These are phyloP conservation scores for Drosophila mayri DNA, from an alignment of 1,140 invertebrate genomes.

Conservation along the genomic window DNA sequence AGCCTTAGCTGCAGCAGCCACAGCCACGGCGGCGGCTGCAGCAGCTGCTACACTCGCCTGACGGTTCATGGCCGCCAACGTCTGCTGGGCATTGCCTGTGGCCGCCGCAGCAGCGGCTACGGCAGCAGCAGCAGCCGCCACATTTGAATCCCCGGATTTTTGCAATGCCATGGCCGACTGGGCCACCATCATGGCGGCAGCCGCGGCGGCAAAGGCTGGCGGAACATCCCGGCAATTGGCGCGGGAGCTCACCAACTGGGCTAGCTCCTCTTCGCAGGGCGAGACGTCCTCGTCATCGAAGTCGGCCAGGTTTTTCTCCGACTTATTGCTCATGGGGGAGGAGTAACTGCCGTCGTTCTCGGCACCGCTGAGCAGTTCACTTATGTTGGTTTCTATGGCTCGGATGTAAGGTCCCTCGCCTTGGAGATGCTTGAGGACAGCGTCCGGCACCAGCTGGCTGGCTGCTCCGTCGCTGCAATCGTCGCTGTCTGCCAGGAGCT, in stretches of 20 bases:
- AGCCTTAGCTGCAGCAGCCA: constrained; percentile 58
- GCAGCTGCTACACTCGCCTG: constrained; percentile 72
- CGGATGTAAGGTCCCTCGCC: constrained; percentile 82
- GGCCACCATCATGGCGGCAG: constrained; percentile 78
- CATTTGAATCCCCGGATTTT: constrained; percentile 72
- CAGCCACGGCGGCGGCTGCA: constrained; percentile 61
- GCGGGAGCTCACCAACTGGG: constrained; percentile 71
- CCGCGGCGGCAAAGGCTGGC: constrained; percentile 77
- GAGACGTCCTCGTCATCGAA: constrained; percentile 97
- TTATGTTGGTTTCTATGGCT: constrained; percentile 85
- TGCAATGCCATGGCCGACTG: constrained; percentile 81
- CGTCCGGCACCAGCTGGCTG: constrained; percentile 69
- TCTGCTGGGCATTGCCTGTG: constrained; percentile 75
- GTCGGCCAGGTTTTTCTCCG: constrained; percentile 97
- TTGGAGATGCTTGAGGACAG: constrained; percentile 77
- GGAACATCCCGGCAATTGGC: constrained; percentile 68
- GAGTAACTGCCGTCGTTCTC: constrained; percentile 91
- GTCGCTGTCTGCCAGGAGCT: constrained; percentile 78
- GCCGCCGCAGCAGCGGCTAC: constrained; percentile 73
- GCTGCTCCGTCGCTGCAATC: constrained; percentile 79
- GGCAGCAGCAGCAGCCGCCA: constrained; percentile 70
- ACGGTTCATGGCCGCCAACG: constrained; percentile 62
- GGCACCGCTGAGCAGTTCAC: constrained; percentile 89
- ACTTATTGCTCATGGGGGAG: constrained; percentile 95
- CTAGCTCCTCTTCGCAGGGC: constrained; percentile 93